Base-by-base conservation (phyloP, 2,888 invertebrate genomes). In the Tipula unca region DNA sequence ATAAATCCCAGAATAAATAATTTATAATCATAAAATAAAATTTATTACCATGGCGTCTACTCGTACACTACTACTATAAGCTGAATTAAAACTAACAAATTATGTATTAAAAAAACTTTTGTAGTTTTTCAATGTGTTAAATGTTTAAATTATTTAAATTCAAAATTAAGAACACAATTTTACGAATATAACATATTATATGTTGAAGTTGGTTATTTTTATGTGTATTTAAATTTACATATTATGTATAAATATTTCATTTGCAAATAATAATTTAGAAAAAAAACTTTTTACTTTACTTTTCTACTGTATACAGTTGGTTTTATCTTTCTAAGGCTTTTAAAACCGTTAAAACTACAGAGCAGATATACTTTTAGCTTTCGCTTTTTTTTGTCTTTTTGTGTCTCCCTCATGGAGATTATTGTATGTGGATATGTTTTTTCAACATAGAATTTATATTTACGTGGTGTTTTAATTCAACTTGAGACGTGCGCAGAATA, bases 81-180 rank as follows among this genome's bases (percentile, higher is more conserved):
- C 25, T 25, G 69, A 69, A 69, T 69, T 69, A 69, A 69, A 69
- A 69, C 69, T 69, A 69, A 69, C 69, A 69, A 69, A 69, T 69
- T 69, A 25, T 69, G 69, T n/a, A n/a, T 69, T n/a, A 25, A 25
- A 69, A 13, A 69, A 54, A 54, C 17, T 54, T 25, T 25, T 69
- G 20, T 69, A 69, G 25, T 69, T 69, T 69, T 69, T 69, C 69
- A 69, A 69, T 69, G 69, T 69, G 69, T 20, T 69, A 69, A 69
- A 69, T 69, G 69, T 69, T 69, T 69, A 69, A 69, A 69, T 69
- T 69, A 69, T 69, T 69, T 69, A 69, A 69, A 69, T 69, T 69
- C 25, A 69, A 69, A 69, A 69, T 25, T 69, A 69, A 69, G 69
- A 69, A 25, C 69, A 69, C 20, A 69, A 3, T 20, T 25, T 69